Conservation (phyloP, 2,113 vertebrate genomes). For the Cephalopterus ornatus region DNA sequence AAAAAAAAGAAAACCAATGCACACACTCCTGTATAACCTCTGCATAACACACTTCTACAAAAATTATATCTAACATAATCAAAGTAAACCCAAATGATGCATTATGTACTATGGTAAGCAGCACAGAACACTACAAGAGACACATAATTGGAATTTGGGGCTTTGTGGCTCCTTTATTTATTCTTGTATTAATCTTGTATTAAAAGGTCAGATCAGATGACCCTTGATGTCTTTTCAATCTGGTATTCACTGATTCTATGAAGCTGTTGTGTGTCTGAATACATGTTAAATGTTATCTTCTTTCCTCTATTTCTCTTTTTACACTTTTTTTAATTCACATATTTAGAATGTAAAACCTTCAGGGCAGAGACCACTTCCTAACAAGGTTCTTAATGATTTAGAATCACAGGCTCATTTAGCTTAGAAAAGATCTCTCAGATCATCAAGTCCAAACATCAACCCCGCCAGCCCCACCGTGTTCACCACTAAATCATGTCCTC, state of each 20-base stretch:
- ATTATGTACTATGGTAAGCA: accelerated
- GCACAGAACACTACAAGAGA: not conserved
- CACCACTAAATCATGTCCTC: not conserved
- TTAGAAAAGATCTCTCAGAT: not conserved
- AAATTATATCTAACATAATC: not conserved
- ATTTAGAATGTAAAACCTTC: not conserved
- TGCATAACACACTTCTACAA: not conserved
- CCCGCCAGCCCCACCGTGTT: not conserved
- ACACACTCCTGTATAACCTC: not conserved
- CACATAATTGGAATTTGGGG: not conserved
- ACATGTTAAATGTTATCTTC: not conserved
- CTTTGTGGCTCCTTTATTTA: not conserved
- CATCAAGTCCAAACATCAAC: not conserved
- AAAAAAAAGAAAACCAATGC: not conserved
- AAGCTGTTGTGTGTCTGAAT: not conserved
- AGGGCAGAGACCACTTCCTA: not conserved
- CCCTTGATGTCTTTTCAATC: not conserved
- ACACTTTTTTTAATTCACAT: not conserved
- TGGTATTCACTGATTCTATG: not conserved
- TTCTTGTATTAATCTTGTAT: not conserved
- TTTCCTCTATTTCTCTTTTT: not conserved
- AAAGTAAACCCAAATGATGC: not conserved
- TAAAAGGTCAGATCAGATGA: not conserved
- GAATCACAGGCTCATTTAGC: not conserved
- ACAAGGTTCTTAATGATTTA: not conserved